A percentile compares a stretch with the other conserved stretches of the same genome.
phyloP scores from a whole-genome alignment of 2,888 invertebrate species.

The Plebejus anna region DNA sequence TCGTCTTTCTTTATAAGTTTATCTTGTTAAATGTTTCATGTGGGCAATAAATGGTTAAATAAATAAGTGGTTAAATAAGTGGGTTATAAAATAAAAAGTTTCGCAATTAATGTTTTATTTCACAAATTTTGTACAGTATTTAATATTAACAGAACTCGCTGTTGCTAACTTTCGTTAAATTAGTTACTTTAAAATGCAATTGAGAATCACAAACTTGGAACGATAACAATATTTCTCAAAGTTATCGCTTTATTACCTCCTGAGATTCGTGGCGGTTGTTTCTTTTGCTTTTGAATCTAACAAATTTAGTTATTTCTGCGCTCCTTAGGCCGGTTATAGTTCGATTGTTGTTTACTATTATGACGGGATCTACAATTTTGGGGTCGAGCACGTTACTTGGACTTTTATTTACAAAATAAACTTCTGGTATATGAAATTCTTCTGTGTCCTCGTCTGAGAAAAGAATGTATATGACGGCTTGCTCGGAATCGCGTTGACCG shows the following conservation, averaged over 20 bases:
- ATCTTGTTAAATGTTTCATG: no score
- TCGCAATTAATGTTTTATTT: neutral
- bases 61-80: no score
- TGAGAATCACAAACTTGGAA: neutral
- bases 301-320: constrained; percentile 54
- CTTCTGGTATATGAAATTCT: constrained; percentile 49
- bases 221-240: neutral
- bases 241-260: neutral
- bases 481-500: constrained; percentile 43
- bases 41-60: no score
- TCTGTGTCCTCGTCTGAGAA: constrained; percentile 50
- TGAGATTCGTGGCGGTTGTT: constrained; percentile 35
- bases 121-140: neutral
- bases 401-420: constrained; percentile 58
- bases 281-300: constrained; percentile 60
- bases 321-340: constrained; percentile 65
- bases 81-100: neutral
- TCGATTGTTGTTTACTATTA: constrained; percentile 61
- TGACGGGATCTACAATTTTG: constrained; percentile 49
- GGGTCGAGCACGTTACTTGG: constrained; percentile 39
- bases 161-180: neutral
- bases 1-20: no score
- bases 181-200: neutral
- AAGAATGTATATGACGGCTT: constrained; percentile 57
- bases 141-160: neutral